These are phyloP conservation scores for Andricus quercusramuli DNA, from an alignment of 2,888 invertebrate species.

Conservation along the genomic window DNA sequence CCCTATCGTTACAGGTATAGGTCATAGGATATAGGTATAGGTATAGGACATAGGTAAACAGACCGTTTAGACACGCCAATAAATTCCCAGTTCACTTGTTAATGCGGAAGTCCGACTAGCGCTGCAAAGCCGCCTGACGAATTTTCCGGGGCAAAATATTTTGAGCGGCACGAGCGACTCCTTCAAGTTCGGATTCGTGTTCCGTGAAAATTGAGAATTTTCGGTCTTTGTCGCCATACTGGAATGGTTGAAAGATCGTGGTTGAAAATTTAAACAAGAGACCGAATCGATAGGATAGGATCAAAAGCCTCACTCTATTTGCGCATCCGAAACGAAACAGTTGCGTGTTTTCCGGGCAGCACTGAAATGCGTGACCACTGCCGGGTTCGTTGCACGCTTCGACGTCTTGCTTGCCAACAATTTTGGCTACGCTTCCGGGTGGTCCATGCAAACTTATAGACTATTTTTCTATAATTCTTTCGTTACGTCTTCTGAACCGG, in stretches of 20 bases:
- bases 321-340: background rate
- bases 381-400: constrained; percentile 8
- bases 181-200: background rate
- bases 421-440: background rate
- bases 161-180: constrained; percentile 45
- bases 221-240: background rate
- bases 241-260: background rate
- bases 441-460: background rate
- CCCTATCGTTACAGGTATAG: too few relatives aligned
- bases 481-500: too few relatives aligned
- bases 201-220: background rate
- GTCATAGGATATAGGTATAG: too few relatives aligned
- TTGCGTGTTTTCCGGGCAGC: background rate
- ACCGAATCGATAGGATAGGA: background rate
- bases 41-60: too few relatives aligned
- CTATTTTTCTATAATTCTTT: too few relatives aligned
- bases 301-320: background rate
- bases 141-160: constrained; percentile 66
- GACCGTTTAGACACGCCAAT: constrained; percentile 63
- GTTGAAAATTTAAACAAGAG: background rate
- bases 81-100: constrained; percentile 59
- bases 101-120: constrained; percentile 46
- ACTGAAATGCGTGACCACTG: constrained; percentile 2
- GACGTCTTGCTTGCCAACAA: background rate
- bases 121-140: constrained; percentile 58